Percentiles rank a stretch among this genome's conserved stretches.
phyloP scores from a whole-genome alignment of 2,113 vertebrate species.

The Xiphophorus hellerii region DNA sequence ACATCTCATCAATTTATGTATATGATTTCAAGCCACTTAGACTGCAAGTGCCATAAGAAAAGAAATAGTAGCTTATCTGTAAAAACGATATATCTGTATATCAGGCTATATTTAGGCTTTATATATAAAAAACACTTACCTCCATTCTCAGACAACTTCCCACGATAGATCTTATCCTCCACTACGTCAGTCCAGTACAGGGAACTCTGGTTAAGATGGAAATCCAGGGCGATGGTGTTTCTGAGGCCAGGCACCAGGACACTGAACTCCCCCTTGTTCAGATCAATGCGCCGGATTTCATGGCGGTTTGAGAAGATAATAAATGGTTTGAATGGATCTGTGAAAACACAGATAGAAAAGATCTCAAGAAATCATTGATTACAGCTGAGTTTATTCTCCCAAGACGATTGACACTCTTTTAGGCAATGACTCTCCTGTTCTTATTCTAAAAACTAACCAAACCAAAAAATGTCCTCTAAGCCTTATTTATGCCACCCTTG shows the following conservation, averaged over 20 bases:
- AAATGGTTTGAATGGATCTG: conserved; percentile 96
- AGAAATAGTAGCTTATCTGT: not conserved
- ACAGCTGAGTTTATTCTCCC: not conserved
- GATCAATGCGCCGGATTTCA: conserved; percentile 95
- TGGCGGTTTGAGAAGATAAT: conserved; percentile 99
- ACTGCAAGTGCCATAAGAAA: not conserved
- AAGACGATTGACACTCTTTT: not conserved
- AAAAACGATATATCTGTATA: not conserved
- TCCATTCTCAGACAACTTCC: conserved; percentile 93
- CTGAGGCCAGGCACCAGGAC: conserved; percentile 94
- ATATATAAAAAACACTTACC: conserved; percentile 71
- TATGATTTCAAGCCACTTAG: not conserved
- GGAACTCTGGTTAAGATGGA: conserved; percentile 93
- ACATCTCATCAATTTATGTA: too few species aligned
- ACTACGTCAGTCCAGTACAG: conserved; percentile 99
- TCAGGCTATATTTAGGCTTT: too few species aligned
- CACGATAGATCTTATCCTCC: conserved; percentile 97
- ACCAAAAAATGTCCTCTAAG: too few species aligned
- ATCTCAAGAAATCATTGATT: not conserved
- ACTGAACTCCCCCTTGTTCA: conserved; percentile 94
- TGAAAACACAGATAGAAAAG: conserved; percentile 1
- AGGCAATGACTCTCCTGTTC: not conserved
- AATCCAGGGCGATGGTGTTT: conserved; percentile 97
- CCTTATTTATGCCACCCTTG: too few species aligned
- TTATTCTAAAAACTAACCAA: not conserved